Conservation (phyloP, 2,797 vertebrate species). For the Pseudochirops cupreus region DNA sequence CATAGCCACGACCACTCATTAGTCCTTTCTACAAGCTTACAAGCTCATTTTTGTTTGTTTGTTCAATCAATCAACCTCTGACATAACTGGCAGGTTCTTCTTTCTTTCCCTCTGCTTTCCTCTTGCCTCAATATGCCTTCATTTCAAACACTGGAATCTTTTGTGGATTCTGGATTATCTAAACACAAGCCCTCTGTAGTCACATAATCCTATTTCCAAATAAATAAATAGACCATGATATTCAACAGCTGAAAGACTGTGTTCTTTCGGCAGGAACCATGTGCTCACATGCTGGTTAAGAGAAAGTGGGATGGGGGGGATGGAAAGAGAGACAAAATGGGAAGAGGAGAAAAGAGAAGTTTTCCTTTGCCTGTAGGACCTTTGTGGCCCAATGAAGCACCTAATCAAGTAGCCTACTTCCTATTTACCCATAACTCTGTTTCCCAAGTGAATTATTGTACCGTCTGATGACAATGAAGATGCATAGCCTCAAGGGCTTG, state of each 20-base stretch:
- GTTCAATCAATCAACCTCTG: neutral
- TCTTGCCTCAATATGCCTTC: neutral
- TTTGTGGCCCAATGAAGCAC: neutral
- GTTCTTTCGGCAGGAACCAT: neutral
- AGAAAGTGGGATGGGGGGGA: neutral
- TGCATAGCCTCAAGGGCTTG: neutral
- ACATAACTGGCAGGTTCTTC: neutral
- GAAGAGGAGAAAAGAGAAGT: neutral
- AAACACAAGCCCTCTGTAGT: conserved; percentile 7
- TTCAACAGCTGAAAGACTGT: neutral
- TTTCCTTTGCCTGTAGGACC: neutral
- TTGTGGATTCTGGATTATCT: conserved; percentile 2
- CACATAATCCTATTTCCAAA: conserved; percentile 31
- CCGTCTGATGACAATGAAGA: neutral
- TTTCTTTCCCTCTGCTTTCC: neutral
- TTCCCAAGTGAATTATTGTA: neutral
- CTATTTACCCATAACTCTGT: neutral
- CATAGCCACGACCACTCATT: neutral
- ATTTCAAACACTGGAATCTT: conserved; percentile 7
- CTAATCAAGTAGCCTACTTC: neutral
- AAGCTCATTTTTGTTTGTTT: conserved; percentile 3
- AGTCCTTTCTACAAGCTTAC: neutral
- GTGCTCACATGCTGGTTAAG: neutral
- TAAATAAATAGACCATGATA: neutral
- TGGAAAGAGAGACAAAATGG: neutral